Evolutionary conservation across 2,797 vertebrate species (phyloP).

Genomic region (Gallinago nigripennis): DNA sequence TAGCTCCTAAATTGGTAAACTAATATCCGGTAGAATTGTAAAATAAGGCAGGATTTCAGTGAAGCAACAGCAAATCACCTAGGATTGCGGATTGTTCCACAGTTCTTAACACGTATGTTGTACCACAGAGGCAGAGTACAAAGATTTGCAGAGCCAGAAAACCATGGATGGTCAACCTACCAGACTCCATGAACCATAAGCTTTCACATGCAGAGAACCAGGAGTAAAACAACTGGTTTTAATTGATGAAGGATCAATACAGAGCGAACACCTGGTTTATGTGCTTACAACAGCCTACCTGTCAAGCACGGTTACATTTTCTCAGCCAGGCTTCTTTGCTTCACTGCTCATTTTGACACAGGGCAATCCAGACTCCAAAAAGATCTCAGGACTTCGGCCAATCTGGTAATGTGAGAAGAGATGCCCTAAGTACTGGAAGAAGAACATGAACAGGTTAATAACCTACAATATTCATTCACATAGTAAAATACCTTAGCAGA

Average conservation of each 20-base stretch:
- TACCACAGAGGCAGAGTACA: not conserved
- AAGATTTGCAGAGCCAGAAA: not conserved
- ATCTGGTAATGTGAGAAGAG: not conserved
- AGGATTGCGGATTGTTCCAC: not conserved
- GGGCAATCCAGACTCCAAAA: not conserved
- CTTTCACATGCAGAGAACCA: not conserved
- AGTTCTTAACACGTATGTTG: not conserved
- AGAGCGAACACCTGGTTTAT: not conserved
- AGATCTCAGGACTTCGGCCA: not conserved
- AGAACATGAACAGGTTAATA: not conserved
- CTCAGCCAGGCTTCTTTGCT: not conserved
- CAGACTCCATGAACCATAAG: not conserved
- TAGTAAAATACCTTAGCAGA: not conserved
- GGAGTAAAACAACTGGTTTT: not conserved
- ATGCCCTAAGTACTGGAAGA: not conserved
- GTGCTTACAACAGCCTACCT: not conserved
- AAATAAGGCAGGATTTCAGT: slow-evolving; percentile 3
- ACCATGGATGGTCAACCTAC: not conserved
- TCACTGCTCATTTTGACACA: not conserved
- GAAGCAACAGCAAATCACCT: not conserved
- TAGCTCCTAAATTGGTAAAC: slow-evolving; percentile 47
- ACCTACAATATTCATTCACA: not conserved
- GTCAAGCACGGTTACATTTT: not conserved
- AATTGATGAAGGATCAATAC: not conserved
- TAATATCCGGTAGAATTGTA: not conserved